Base-by-base conservation (phyloP, 2,888 invertebrate genomes). In the Athalia rosae region DNA sequence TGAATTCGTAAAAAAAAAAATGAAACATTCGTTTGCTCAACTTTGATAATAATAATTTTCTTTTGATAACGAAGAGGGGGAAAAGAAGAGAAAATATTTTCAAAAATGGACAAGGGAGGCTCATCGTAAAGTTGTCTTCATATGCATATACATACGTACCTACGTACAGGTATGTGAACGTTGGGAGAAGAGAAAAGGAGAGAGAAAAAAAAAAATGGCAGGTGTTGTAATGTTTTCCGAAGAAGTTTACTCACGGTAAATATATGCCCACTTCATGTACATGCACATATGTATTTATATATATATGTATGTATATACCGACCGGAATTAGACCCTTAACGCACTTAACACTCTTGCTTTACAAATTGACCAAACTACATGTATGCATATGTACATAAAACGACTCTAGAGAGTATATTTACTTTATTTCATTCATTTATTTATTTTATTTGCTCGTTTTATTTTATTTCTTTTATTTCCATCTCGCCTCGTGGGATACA, bases 291-390 rank as follows among this genome's bases (percentile, higher is more conserved):
- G 41, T 13, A 8, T 7, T n/a, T 64, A 8, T 64, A 9, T 64
- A 43, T 43, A 64, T 41, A 59, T 59, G 28, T 11, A 11, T 6
- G 8, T 5, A 58, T 41, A 6, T 3, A 8, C 3, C 3, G 13
- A 15, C 13, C 48, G 67, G 53, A 67, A 67, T 67, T 53, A 67
- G 53, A 53, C 15, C 41, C 66, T 66, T 11, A 15, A 53, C 53
- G 15, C 50, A 67, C 28, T 50, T 53, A 67, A 67, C 67, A 67
- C 63, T 11, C 53, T 53, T 28, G 50, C 67, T 67, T 50, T 67
- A 67, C 67, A 67, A 67, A 67, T 67, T 53, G 67, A 67, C 50
- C 50, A 67, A 67, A 67, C 13, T 58, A 4, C n/a, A n/a, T 11
- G 8, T 58, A n/a, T 48, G 5, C 48, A 4, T 58, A 5, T 28